Base-by-base conservation (phyloP, 2,888 invertebrate genomes). In the Stictocephala bisonia region DNA sequence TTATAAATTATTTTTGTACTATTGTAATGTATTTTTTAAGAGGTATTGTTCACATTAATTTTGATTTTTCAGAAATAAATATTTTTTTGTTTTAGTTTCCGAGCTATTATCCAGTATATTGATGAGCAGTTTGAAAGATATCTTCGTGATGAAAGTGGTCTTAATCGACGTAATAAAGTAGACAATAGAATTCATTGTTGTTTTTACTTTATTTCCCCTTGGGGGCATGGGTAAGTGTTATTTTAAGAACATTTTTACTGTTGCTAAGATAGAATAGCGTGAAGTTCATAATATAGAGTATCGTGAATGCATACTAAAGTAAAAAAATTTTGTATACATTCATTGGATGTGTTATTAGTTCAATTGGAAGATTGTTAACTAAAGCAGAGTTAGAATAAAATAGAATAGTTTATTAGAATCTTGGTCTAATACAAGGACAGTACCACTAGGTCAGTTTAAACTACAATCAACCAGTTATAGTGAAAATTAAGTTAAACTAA, bases 181-280 rank as follows among this genome's bases (percentile, higher is more conserved):
- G 98, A 99, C 85, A 97, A 97, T 85, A 90, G 98, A 82, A 96
- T 99, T 80, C 98, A 99, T 83, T 98, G 98, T 85, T 98, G 94
- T 85, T 96, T 98, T 84, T 98, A 97, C 85, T 98, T 97, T 84
- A 95, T 98, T 83, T 97, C 97, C 71, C 97, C 97, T 0, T 96
- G 95, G 85, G 97, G 97, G 56, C 97, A 97, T 86, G 97, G 97
- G 94, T 96, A 87, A 84, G 86, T 76, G 4, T 67, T 24, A 13
- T n/a, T n/a, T n/a, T n/a, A n/a, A n/a, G n/a, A 44, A 26, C 1
- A 9, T n/a, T n/a, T n/a, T n/a, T n/a, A n/a, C n/a, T n/a, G n/a
- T n/a, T n/a, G n/a, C n/a, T n/a, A n/a, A n/a, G n/a, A n/a, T n/a
- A n/a, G n/a, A n/a, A n/a, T n/a, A n/a, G n/a, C n/a, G n/a, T n/a